Conservation (phyloP, 2,888 invertebrate genomes). For the Acronicta psi region DNA sequence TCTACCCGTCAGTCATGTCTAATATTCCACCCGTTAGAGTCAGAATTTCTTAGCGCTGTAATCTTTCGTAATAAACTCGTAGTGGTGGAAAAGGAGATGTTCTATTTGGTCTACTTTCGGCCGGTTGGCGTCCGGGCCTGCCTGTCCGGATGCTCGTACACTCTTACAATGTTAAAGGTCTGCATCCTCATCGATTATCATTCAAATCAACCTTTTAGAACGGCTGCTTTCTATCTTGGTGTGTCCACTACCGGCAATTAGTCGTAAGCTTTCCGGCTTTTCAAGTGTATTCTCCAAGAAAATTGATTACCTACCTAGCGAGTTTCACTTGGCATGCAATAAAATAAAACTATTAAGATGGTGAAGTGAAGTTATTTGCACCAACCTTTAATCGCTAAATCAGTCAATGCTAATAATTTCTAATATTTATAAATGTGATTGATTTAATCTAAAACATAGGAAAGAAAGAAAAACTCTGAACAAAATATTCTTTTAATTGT, state of each 20-base stretch:
- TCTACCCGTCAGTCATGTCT: no score
- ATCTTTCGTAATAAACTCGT: background rate
- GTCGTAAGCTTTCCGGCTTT: conserved; percentile 35
- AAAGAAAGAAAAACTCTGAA: no score
- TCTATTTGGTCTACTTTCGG: conserved; percentile 53
- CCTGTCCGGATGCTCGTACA: conserved; percentile 58
- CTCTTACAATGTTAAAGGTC: conserved; percentile 56
- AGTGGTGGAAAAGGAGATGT: conserved; percentile 11
- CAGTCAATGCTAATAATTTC: no score
- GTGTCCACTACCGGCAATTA: conserved; percentile 12
- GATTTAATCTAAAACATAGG: no score
- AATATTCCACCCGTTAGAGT: no score
- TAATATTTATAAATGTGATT: no score
- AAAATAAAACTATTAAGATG: conserved; percentile 4
- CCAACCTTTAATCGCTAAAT: no score
- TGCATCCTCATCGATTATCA: conserved; percentile 60
- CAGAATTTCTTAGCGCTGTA: no score
- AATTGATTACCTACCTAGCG: conserved; percentile 5
- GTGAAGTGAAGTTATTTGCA: background rate
- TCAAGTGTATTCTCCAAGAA: conserved; percentile 23
- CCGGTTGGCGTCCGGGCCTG: conserved; percentile 52
- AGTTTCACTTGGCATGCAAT: conserved; percentile 1
- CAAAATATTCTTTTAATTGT: background rate
- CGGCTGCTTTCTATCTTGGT: conserved; percentile 32
- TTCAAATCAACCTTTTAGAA: conserved; percentile 55